Percentiles rank a stretch among this genome's conserved stretches.
Evolutionary conservation across 2,113 vertebrate genomes (phyloP).

Genomic region (Cephalopholis sonnerati): DNA sequence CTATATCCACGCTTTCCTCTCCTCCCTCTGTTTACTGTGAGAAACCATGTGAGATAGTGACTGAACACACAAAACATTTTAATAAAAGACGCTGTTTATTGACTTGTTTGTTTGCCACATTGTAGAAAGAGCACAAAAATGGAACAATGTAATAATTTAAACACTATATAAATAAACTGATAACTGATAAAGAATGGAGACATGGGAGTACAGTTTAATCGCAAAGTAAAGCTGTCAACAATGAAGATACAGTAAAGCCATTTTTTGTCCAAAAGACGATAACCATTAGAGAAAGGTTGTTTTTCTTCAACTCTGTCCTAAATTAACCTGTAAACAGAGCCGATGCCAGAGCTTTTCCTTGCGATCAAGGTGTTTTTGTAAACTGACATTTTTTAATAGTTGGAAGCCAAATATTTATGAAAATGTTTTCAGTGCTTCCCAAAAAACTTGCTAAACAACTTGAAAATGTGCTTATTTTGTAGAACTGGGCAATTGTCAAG

Average conservation of each 20-base stretch:
- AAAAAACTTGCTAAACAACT: not conserved
- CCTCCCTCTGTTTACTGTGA: not conserved
- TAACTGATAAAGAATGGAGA: not conserved
- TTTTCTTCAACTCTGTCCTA: not conserved
- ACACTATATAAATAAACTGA: constrained; percentile 72
- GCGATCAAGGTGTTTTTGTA: not conserved
- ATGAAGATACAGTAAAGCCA: not conserved
- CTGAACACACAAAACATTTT: not conserved
- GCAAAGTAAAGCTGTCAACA: not conserved
- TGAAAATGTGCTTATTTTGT: not conserved
- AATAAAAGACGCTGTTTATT: constrained; percentile 73
- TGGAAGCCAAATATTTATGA: not conserved
- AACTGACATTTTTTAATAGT: not conserved
- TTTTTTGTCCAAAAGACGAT: not conserved
- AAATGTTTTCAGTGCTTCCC: not conserved
- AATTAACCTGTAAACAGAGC: not conserved
- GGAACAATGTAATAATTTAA: constrained; percentile 75
- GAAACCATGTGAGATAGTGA: not conserved
- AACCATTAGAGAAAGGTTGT: not conserved
- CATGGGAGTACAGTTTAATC: not conserved
- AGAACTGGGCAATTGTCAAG: not conserved
- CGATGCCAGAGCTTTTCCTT: not conserved
- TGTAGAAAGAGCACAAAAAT: constrained; percentile 29
- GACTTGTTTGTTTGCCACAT: constrained; percentile 36
- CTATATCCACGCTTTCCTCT: no score